phyloP scores from a whole-genome alignment of 1,140 invertebrate species.

The Diorhabda elongata region DNA sequence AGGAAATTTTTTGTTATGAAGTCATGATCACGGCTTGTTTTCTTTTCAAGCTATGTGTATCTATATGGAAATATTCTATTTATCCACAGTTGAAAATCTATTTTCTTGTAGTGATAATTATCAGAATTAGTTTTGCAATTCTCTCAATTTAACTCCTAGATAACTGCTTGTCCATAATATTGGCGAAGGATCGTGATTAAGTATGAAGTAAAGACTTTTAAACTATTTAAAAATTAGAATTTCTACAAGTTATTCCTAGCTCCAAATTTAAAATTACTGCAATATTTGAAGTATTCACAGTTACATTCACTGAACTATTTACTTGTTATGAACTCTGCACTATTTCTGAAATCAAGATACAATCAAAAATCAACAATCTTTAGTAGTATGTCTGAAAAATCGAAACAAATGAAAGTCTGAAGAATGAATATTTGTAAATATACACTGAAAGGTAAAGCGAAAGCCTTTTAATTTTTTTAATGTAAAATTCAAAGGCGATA shows the following conservation, averaged over 20 bases:
- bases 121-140: background rate
- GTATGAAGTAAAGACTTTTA: no score
- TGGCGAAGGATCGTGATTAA: no score
- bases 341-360: constrained; percentile 19
- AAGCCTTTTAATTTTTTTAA: constrained; percentile 24
- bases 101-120: background rate
- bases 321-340: background rate
- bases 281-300: background rate
- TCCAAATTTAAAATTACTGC: background rate
- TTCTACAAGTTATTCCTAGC: background rate
- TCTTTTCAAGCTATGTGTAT: no score
- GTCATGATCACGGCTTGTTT: no score
- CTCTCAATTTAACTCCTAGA: background rate
- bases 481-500: constrained; percentile 11
- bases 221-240: background rate
- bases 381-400: constrained; percentile 24
- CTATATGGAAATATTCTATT: no score
- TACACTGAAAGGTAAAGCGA: constrained; percentile 10
- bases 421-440: constrained; percentile 25
- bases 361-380: constrained; percentile 40
- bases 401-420: constrained; percentile 7
- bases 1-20: no score
- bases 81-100: no score
- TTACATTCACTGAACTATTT: background rate
- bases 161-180: background rate